phyloP scores from a whole-genome alignment of 2,113 vertebrate genomes.

The Elephantulus edwardii region DNA sequence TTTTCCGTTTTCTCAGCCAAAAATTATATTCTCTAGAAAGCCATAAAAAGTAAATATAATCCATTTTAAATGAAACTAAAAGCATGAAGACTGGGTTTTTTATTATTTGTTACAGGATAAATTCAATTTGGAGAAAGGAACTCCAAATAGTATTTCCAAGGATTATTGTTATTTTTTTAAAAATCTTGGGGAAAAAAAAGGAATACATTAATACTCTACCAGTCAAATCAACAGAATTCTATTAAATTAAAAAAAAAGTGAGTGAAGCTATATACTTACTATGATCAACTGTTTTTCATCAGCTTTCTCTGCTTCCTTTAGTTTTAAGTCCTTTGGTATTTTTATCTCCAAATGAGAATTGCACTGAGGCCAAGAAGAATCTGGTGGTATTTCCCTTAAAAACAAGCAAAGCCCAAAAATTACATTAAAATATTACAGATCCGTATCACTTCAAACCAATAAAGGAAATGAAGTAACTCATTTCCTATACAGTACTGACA shows the following conservation, averaged over 20 bases:
- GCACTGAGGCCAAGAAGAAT: constrained; percentile 80
- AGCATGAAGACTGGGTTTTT: constrained; percentile 34
- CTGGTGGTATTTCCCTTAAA: constrained; percentile 79
- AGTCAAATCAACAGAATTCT: background rate
- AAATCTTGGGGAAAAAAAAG: background rate
- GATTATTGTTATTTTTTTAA: constrained; percentile 20
- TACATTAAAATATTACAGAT: constrained; percentile 7
- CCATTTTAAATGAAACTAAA: constrained; percentile 38
- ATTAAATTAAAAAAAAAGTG: no score
- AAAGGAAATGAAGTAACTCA: background rate
- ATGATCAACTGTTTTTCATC: constrained; percentile 89
- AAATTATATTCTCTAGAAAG: no score
- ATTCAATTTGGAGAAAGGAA: background rate
- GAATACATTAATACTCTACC: constrained; percentile 30
- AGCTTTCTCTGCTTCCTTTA: constrained; percentile 90
- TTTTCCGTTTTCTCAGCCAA: no score
- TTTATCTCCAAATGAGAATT: constrained; percentile 85
- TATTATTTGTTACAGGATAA: background rate
- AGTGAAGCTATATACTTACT: constrained; percentile 83
- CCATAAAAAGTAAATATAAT: constrained; percentile 11
- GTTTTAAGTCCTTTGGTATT: constrained; percentile 89
- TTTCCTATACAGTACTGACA: constrained; percentile 22
- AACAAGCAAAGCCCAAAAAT: constrained; percentile 61
- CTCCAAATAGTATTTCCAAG: constrained; percentile 37
- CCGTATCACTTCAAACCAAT: constrained; percentile 40